Evolutionary conservation across 2,888 invertebrate species (phyloP).

Genomic region (Papilio elwesi): DNA sequence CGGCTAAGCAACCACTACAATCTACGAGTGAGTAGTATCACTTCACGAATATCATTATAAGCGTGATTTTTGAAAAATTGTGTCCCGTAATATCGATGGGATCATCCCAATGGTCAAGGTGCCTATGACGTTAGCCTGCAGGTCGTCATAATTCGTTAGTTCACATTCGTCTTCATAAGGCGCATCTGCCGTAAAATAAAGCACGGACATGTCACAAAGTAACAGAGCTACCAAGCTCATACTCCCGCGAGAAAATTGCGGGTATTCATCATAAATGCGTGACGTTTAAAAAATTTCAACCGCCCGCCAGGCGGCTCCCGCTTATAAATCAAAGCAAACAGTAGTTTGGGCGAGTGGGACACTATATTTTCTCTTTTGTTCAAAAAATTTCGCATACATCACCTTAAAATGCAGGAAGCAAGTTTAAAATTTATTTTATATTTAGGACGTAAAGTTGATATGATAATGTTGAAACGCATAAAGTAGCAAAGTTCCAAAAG

Average conservation of each 20-base stretch:
- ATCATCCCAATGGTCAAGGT: too few species aligned
- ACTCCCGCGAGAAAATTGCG: constrained; percentile 78
- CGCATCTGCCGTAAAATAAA: constrained; percentile 48
- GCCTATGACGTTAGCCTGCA: not conserved
- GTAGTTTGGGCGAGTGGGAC: constrained; percentile 65
- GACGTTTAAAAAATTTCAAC: constrained; percentile 79
- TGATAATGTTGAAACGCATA: constrained; percentile 37
- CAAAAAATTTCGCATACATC: constrained; percentile 46
- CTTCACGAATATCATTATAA: too few species aligned
- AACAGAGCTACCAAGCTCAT: constrained; percentile 64
- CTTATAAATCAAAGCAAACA: constrained; percentile 76
- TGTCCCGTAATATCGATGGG: too few species aligned
- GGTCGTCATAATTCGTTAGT: constrained; percentile 27
- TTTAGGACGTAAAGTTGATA: constrained; percentile 33
- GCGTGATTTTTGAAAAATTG: not conserved
- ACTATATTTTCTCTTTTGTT: constrained; percentile 52
- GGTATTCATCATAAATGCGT: constrained; percentile 81
- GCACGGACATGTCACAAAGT: constrained; percentile 53
- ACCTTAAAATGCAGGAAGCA: constrained; percentile 37
- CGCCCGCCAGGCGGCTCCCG: constrained; percentile 61
- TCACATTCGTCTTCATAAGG: constrained; percentile 25
- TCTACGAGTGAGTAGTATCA: too few species aligned
- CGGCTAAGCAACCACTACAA: too few species aligned
- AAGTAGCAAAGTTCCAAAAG: constrained; percentile 37
- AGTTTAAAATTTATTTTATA: constrained; percentile 36